Conservation (phyloP, 2,888 invertebrate species). For the Agrilus cyanescens region DNA sequence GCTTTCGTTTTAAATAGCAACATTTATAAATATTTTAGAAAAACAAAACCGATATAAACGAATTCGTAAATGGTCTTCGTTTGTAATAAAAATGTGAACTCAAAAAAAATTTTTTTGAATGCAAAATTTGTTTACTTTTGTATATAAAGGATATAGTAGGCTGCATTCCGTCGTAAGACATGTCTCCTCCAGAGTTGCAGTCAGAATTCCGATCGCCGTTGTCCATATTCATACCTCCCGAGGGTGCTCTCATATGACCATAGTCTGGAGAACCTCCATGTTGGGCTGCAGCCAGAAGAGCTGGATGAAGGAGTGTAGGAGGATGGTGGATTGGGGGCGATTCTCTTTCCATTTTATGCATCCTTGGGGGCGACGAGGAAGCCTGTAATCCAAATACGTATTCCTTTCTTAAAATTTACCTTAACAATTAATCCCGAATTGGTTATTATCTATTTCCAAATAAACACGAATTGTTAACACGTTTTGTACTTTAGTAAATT, state of each 20-base stretch:
- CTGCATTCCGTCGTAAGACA: conserved; percentile 84
- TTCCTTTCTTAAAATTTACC: neutral
- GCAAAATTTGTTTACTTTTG: conserved; percentile 25
- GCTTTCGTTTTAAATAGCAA: neutral
- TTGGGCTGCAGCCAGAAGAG: conserved; percentile 71
- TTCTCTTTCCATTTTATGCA: conserved; percentile 62
- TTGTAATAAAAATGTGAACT: too few relatives aligned
- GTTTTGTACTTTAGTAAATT: neutral
- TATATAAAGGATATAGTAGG: conserved; percentile 92
- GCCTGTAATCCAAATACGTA: conserved; percentile 24
- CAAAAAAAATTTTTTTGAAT: too few relatives aligned
- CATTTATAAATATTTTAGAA: neutral
- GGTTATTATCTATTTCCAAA: neutral
- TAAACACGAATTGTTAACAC: neutral
- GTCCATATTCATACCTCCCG: conserved; percentile 53
- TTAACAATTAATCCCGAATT: neutral
- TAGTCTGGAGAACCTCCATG: conserved; percentile 74
- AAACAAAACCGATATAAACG: too few relatives aligned
- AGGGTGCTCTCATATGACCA: conserved; percentile 49
- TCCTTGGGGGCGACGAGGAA: conserved; percentile 49
- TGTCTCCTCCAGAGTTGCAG: conserved; percentile 83
- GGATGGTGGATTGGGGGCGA: conserved; percentile 78
- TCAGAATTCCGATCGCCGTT: conserved; percentile 77
- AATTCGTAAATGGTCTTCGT: too few relatives aligned
- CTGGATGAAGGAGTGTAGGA: conserved; percentile 75